phyloP scores from a whole-genome alignment of 1,140 invertebrate species.

The Tribolium castaneum region DNA sequence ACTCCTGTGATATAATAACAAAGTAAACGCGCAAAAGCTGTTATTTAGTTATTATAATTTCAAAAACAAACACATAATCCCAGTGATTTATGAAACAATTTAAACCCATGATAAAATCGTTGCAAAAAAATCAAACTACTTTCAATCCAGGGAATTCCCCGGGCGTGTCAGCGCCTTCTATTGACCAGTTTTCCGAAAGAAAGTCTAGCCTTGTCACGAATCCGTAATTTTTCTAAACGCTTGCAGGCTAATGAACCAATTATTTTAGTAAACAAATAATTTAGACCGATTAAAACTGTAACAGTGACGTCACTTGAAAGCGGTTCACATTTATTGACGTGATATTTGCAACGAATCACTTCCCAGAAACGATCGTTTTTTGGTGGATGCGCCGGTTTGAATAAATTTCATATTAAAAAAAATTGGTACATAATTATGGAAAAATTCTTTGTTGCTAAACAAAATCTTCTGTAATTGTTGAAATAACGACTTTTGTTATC shows the following conservation, averaged over 20 bases:
- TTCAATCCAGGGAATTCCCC: neutral
- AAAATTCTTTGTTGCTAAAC: neutral
- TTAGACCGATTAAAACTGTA: neutral
- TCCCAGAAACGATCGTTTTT: neutral
- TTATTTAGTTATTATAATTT: neutral
- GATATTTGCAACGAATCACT: neutral
- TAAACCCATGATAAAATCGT: no score
- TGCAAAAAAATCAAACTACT: neutral
- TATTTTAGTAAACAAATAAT: slow-evolving; percentile 14
- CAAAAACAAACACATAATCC: neutral
- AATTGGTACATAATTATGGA: no score
- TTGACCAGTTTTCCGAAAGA: neutral
- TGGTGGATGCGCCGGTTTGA: neutral
- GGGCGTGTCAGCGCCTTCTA: neutral
- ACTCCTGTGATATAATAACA: neutral
- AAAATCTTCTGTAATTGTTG: neutral
- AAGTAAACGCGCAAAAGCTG: neutral
- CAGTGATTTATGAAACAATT: no score
- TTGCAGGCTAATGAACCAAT: neutral
- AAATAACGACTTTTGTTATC: neutral
- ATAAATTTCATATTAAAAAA: no score
- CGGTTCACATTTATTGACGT: neutral
- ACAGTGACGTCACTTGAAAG: neutral
- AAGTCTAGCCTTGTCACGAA: neutral
- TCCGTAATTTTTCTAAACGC: neutral